Evolutionary conservation across 2,888 invertebrate genomes (phyloP).

Genomic region (Timema cristinae): DNA sequence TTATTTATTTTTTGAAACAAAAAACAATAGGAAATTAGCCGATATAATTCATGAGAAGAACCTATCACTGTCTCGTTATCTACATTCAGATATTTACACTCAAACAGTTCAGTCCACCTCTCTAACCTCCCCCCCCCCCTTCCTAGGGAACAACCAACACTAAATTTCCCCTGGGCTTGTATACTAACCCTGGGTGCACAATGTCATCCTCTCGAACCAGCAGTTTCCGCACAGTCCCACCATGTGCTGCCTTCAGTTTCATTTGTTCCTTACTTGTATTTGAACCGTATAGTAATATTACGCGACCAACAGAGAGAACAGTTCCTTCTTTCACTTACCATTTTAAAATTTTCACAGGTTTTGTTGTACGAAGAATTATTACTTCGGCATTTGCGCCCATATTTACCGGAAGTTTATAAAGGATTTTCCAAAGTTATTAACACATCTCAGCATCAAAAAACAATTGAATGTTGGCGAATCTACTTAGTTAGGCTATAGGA

Average conservation of each 20-base stretch:
- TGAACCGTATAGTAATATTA: constrained; percentile 73
- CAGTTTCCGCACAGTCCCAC: constrained; percentile 76
- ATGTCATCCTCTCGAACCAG: constrained; percentile 76
- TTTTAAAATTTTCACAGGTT: constrained; percentile 75
- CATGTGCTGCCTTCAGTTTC: constrained; percentile 74
- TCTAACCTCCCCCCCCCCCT: too few species aligned
- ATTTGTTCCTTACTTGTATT: constrained; percentile 55
- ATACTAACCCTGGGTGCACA: constrained; percentile 73
- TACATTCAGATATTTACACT: too few species aligned
- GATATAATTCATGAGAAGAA: neutral
- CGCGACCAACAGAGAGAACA: constrained; percentile 74
- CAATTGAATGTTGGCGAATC: too few species aligned
- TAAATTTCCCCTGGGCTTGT: constrained; percentile 26
- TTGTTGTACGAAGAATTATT: constrained; percentile 61
- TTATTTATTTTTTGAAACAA: neutral
- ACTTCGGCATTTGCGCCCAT: constrained; percentile 68
- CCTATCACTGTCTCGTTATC: too few species aligned
- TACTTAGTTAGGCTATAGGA: too few species aligned
- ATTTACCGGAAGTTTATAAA: constrained; percentile 52
- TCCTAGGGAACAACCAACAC: too few species aligned
- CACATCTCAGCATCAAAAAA: too few species aligned
- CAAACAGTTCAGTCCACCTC: too few species aligned
- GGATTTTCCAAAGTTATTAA: constrained; percentile 9
- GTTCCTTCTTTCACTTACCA: constrained; percentile 85
- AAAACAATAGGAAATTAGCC: neutral